Evolutionary conservation across 2,888 invertebrate species (phyloP).

Genomic region (Polydesmus complanatus): DNA sequence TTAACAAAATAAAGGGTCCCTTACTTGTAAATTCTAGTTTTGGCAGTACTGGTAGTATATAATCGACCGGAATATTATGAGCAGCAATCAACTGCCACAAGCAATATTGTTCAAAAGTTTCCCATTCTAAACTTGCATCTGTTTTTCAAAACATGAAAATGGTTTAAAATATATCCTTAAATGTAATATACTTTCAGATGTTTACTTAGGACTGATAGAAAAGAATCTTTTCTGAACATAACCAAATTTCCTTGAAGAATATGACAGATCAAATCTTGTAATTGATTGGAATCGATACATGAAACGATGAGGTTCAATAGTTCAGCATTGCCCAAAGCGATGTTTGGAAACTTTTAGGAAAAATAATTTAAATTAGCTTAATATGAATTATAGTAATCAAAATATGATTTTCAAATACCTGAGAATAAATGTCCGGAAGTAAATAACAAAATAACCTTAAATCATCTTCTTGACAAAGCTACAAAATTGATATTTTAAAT

Average conservation of each 20-base stretch:
- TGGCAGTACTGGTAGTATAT: slow-evolving; percentile 63
- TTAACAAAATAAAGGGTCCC: slow-evolving; percentile 5
- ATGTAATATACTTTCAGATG: slow-evolving; percentile 12
- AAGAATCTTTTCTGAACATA: slow-evolving; percentile 39
- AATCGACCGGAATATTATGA: slow-evolving; percentile 85
- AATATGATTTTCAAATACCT: slow-evolving; percentile 32
- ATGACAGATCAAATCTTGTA: slow-evolving; percentile 79
- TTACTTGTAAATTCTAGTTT: slow-evolving; percentile 40
- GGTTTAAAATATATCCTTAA: slow-evolving; percentile 26
- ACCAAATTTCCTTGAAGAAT: slow-evolving; percentile 67
- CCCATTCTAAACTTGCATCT: slow-evolving; percentile 80
- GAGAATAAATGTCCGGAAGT: slow-evolving; percentile 80
- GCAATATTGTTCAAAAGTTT: slow-evolving; percentile 93
- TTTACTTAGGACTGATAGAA: slow-evolving; percentile 35
- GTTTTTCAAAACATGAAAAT: slow-evolving; percentile 38
- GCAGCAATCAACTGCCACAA: slow-evolving; percentile 92
- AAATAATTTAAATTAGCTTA: slow-evolving; percentile 3
- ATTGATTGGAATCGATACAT: slow-evolving; percentile 73
- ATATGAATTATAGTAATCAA: slow-evolving; percentile 1
- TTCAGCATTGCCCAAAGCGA: slow-evolving; percentile 73
- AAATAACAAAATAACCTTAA: slow-evolving; percentile 78
- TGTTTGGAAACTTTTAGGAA: slow-evolving; percentile 51
- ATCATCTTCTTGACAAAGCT: slow-evolving; percentile 76
- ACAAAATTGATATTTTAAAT: slow-evolving; percentile 22
- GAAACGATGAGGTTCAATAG: slow-evolving; percentile 78